Evolutionary conservation across 2,113 vertebrate genomes (phyloP).

Genomic region (Coryphaenoides rupestris): DNA sequence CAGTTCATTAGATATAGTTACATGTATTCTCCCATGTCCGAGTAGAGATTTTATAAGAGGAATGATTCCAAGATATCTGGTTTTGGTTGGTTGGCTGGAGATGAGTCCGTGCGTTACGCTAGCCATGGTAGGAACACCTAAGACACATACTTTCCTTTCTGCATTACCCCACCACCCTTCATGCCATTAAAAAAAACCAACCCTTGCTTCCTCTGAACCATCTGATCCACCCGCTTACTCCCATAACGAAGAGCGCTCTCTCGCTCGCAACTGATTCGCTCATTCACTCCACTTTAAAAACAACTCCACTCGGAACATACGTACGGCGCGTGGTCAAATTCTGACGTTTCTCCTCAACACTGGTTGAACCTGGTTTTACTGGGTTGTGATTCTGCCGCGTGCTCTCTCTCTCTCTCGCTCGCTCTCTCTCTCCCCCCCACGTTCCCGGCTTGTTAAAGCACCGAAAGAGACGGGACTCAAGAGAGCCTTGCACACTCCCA

Average conservation of each 20-base stretch:
- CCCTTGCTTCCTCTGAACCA: constrained; percentile 35
- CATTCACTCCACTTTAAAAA: constrained; percentile 37
- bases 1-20: constrained; percentile 6
- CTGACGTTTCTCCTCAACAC: constrained; percentile 4
- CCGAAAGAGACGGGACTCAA: no score
- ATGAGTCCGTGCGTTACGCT: no score
- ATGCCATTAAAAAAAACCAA: constrained; percentile 48
- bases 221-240: constrained; percentile 30
- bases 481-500: background rate
- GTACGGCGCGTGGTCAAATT: background rate
- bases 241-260: constrained; percentile 28
- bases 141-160: background rate
- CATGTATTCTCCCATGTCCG: constrained; percentile 17
- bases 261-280: constrained; percentile 38
- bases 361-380: background rate
- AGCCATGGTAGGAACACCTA: no score
- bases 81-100: no score
- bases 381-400: background rate
- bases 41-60: constrained; percentile 8
- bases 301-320: constrained; percentile 4
- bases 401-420: no score
- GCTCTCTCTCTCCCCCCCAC: no score
- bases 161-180: constrained; percentile 37
- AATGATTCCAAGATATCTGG: no score
- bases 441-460: no score